These are phyloP conservation scores for Panulirus ornatus DNA, from an alignment of 1,140 invertebrate genomes.

Conservation along the genomic window DNA sequence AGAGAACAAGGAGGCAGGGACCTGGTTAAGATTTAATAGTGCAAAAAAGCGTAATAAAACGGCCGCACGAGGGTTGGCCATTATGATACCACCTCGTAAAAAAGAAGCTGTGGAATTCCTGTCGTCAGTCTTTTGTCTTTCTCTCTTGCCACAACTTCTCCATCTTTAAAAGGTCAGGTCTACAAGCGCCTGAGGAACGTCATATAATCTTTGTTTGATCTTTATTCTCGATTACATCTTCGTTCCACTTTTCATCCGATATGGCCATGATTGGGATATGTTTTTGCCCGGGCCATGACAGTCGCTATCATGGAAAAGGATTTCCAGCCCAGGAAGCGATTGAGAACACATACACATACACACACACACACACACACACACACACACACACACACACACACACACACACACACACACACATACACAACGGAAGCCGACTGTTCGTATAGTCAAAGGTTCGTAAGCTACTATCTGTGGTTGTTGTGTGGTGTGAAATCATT, in stretches of 20 bases:
- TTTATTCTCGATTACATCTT: too few species aligned
- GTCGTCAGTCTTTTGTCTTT: not conserved
- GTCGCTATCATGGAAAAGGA: too few species aligned
- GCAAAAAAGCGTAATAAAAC: not conserved
- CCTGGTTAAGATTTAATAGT: not conserved
- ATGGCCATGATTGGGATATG: too few species aligned
- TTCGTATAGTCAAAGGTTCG: not conserved
- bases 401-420: slow-evolving; percentile 28
- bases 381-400: slow-evolving; percentile 31
- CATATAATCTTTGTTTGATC: too few species aligned
- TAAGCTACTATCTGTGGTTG: too few species aligned
- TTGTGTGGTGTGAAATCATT: slow-evolving; percentile 1
- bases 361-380: slow-evolving; percentile 29
- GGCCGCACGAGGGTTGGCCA: not conserved
- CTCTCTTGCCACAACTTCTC: too few species aligned
- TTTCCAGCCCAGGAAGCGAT: too few species aligned
- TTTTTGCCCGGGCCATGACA: too few species aligned
- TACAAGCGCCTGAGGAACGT: too few species aligned
- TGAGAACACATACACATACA: slow-evolving; percentile 8
- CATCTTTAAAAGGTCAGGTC: not conserved
- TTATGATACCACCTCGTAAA: not conserved
- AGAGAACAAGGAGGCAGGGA: not conserved
- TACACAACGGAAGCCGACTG: not conserved
- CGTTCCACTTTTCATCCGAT: too few species aligned
- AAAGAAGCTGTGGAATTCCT: not conserved